Evolutionary conservation across 2,888 invertebrate genomes (phyloP), one percentile per base, ranked within the genome.

Genomic region (Cantharis rufa): DNA sequence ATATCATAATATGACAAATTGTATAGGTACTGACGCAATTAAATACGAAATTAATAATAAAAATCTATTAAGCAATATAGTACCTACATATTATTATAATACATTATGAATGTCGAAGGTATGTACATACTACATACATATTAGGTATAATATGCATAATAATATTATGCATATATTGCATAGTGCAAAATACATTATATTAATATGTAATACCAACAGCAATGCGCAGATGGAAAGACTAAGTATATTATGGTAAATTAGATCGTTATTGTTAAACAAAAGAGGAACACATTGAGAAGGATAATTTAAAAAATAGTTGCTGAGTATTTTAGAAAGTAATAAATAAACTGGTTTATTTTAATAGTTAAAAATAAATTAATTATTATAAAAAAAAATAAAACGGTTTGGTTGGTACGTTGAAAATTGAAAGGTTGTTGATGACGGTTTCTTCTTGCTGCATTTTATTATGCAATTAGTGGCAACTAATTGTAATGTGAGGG

Each of bases 401-500:
- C 9, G 48, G 48, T 48, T 48, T 48, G n/a, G 48, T 48, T 48
- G 48, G 15, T 48, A 15, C 27, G 72, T 48, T 64, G 71, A 66
- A 32, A 18, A 66, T 18, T 48, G 64, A 15, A 72, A 63, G 71
- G 66, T 68, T 72, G n/a, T 48, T 63, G 27, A 69, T 69, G 69
- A 69, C 69, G 71, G 71, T 71, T 63, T 62, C 16, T 71, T 70
- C 68, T 71, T 73, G 28, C 70, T 66, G 74, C 28, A 76, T 78
- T 78, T 78, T 76, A 76, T 78, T 78, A 76, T 76, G 82, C 81
- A 83, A 84, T 84, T 84, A 84, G 80, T 82, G 77, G 75, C 79
- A 75, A 78, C 81, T 85, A 85, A 86, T 85, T 85, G 85, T 84
- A 85, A 84, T 86, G 86, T 87, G 86, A 85, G 85, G 83, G 82